phyloP scores from a whole-genome alignment of 2,797 vertebrate genomes.

The Ambastaia sidthimunki region DNA sequence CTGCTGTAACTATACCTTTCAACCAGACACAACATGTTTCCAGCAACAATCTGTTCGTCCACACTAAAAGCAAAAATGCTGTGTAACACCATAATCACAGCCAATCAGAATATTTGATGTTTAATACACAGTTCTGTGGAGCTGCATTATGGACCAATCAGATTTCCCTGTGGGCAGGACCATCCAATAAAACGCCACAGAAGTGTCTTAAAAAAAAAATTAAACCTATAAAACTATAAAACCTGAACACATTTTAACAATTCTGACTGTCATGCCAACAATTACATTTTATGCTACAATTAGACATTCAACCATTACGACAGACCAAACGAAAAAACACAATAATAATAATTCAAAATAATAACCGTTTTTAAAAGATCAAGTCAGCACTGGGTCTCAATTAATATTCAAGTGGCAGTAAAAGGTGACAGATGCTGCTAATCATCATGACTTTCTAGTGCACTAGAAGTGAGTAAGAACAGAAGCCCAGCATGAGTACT shows the following conservation, averaged over 20 bases:
- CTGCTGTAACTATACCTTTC: background rate
- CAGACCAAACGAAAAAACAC: background rate
- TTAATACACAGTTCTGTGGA: background rate
- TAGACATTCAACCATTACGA: background rate
- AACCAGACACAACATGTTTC: background rate
- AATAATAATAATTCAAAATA: background rate
- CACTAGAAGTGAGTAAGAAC: conserved; percentile 35
- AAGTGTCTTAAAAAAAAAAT: too few relatives aligned
- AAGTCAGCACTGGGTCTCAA: background rate
- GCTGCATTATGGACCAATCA: background rate
- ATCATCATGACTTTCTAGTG: conserved; percentile 33
- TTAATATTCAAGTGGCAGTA: background rate
- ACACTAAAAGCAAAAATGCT: background rate
- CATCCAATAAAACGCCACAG: too few relatives aligned
- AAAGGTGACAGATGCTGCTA: conserved; percentile 32
- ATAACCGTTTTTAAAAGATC: background rate
- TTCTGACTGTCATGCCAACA: background rate
- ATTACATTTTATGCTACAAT: background rate
- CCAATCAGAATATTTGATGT: background rate
- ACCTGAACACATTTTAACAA: background rate
- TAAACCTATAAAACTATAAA: background rate
- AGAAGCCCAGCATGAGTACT: conserved; percentile 18
- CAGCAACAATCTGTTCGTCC: background rate
- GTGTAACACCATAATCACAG: background rate
- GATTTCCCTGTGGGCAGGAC: background rate